Conservation (phyloP, 2,888 invertebrate species). For the Plebejus melissa region DNA sequence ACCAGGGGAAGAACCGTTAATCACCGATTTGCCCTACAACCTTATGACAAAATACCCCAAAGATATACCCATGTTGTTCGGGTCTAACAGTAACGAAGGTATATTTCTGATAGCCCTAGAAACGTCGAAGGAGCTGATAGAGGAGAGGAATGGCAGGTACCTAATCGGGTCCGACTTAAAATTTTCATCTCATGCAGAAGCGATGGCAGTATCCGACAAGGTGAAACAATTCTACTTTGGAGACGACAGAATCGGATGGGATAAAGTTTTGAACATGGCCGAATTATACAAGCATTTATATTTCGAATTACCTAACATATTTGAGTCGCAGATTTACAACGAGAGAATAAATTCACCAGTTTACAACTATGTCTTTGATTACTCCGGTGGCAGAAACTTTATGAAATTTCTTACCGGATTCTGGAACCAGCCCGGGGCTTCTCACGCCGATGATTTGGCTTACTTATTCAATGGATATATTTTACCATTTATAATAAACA, state of each 20-base stretch:
- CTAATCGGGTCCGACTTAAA: conserved; percentile 63
- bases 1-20: conserved; percentile 52
- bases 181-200: conserved; percentile 54
- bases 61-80: conserved; percentile 43
- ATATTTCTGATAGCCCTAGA: conserved; percentile 46
- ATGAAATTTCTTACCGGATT: conserved; percentile 50
- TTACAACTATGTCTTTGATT: conserved; percentile 63
- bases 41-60: conserved; percentile 49
- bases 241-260: conserved; percentile 61
- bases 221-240: conserved; percentile 66
- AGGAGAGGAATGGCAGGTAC: conserved; percentile 51
- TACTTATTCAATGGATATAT: conserved; percentile 57
- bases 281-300: conserved; percentile 63
- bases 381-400: conserved; percentile 58
- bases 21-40: conserved; percentile 62
- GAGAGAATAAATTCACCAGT: conserved; percentile 45
- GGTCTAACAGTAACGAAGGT: conserved; percentile 62
- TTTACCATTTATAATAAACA: conserved; percentile 51
- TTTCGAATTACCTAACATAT: conserved; percentile 59
- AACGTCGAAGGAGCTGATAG: conserved; percentile 45
- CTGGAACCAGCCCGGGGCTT: conserved; percentile 50
- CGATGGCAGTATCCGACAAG: conserved; percentile 45
- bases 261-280: conserved; percentile 52
- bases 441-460: conserved; percentile 63
- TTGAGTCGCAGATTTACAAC: conserved; percentile 52